These are phyloP conservation scores for Eolophus roseicapilla DNA, from an alignment of 2,113 vertebrate species.

Conservation along the genomic window DNA sequence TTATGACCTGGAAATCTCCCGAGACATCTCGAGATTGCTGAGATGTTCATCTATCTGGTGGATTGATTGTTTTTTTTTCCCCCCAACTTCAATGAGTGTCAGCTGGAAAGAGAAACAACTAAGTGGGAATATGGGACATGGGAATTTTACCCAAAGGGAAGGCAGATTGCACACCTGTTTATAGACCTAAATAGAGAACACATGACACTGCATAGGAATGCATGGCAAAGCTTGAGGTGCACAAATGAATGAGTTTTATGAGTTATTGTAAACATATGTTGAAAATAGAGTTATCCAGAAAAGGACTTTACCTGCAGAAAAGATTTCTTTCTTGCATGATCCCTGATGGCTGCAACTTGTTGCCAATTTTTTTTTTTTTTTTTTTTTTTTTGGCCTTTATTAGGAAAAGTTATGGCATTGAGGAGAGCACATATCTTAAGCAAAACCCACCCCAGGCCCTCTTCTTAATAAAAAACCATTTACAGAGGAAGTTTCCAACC, in stretches of 20 bases:
- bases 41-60: constrained; percentile 58
- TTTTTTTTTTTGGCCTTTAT: not conserved
- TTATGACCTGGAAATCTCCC: constrained; percentile 59
- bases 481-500: not conserved
- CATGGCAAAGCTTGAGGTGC: not conserved
- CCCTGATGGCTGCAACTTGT: not conserved
- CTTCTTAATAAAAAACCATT: not conserved
- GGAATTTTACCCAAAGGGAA: not conserved
- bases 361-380: not conserved
- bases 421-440: accelerated
- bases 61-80: not conserved
- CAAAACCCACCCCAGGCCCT: not conserved
- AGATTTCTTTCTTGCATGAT: not conserved
- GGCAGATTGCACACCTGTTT: not conserved
- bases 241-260: accelerated
- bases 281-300: accelerated
- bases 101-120: constrained; percentile 56
- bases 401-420: not conserved
- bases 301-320: not conserved
- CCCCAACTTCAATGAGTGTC: constrained; percentile 21
- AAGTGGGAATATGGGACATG: constrained; percentile 13
- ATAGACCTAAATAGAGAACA: not conserved
- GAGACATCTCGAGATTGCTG: constrained; percentile 44
- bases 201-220: not conserved
- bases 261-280: not conserved